Base-by-base conservation (phyloP, 2,113 vertebrate genomes). In the Carassius carassius region DNA sequence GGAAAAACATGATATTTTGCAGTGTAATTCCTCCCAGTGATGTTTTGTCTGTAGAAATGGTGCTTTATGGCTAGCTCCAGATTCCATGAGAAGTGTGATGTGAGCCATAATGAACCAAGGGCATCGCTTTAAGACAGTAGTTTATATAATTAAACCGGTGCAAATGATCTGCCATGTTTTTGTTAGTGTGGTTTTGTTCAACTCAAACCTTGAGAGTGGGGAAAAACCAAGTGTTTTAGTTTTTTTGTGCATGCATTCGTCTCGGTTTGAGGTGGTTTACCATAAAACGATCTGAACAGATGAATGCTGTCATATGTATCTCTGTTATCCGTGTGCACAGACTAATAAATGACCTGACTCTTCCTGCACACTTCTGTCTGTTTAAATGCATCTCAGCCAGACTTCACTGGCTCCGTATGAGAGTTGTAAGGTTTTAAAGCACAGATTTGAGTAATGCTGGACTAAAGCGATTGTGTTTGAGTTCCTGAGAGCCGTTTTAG, bases 151-250 rank as follows among this genome's bases (percentile, higher is more conserved):
- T 3, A 76, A 56, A 60, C 25, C 8, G 9, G 41, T 65, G 62
- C 78, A 51, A 67, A 80, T 49, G 3, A 67, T 81, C 62, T 81
- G 79, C 79, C 63, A 69, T 60, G 56, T 69, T 51, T 67, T 81
- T 81, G 23, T 32, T 81, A 81, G 78, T 51, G 25, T 65, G 56
- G 0, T 49, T 81, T 63, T 80, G 78, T 32, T 41, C 65, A 62
- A 10, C 21, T 23, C 35, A 41, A 47, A 80, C 5, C 3, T 19
- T n/a, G 8, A 41, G 35, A 32, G 7, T 41, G 6, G 14, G 19
- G 7, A 65, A 65, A 29, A 29, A 2, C 29, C 29, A 29, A 29
- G 29, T 63, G 13, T 4, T 23, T 0, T 49, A n/a, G 3, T 4
- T 29, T 25, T 4, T 23, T 0, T 49, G 47, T 49, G 12, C 3